Evolutionary conservation across 2,888 invertebrate species (phyloP), one percentile per base, ranked within the genome.

Genomic region (Trilocha varians): DNA sequence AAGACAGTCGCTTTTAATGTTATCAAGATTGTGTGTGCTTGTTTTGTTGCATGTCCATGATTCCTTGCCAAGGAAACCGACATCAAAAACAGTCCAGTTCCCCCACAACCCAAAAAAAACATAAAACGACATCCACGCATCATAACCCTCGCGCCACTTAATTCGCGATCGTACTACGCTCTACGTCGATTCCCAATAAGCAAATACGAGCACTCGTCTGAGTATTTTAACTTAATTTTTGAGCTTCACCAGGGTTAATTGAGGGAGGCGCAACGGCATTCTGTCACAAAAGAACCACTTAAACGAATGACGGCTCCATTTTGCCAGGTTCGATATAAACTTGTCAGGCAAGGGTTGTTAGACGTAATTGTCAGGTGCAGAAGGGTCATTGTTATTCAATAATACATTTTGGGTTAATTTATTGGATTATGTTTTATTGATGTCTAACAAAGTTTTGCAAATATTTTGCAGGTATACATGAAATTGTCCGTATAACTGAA

Each of bases 201-300:
- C 68, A 84, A 83, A 84, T 77, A 80, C 70, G 49, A 65, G 52
- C 53, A 55, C 57, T 68, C 76, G 76, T 78, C 73, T 62, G 70
- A 68, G 73, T 74, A 77, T 85, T 43, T 82, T 86, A 87, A 87
- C 85, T 87, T 85, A 86, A 87, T 87, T 86, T 86, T 86, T 86
- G 84, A 70, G 78, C 82, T 71, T 68, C 71, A 78, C 65, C 58
- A 34, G 60, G 67, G 74, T 75, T 86, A 86, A 87, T 83, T 83
- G 82, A 65, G 55, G 70, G 71, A 70, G 72, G 74, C 73, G 70
- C 65, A 71, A 67, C 68, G 75, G 71, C 80, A 82, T 82, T 71
- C 66, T 73, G 71, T 72, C 79, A 84, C 79, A 84, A 85, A 85
- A 85, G 84, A 85, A 83, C 80, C 84, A 84, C 84, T 84, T 80